Percentiles rank a stretch among this genome's conserved stretches.
phyloP scores from a whole-genome alignment of 37 sponge, comb jelly and placozoan species.

The Eunapius fragilis region DNA sequence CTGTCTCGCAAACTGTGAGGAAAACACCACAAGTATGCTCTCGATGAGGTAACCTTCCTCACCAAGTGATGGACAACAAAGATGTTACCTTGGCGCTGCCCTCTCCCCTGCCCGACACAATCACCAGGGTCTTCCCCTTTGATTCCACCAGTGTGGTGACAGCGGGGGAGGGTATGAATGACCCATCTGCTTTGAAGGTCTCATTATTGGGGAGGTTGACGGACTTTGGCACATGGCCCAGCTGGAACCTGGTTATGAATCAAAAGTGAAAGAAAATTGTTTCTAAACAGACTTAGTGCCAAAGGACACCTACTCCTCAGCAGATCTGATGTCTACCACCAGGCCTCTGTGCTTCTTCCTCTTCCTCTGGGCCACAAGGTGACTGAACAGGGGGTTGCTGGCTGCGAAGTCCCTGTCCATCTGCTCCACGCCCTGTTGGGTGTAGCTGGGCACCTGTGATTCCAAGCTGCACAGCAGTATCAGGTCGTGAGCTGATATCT shows the following conservation, averaged over 20 bases:
- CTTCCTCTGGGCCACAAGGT: conserved; percentile 10
- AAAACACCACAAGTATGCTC: neutral
- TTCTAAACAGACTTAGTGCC: too few species aligned
- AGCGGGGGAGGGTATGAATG: conserved; percentile 9
- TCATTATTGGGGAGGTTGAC: conserved; percentile 69
- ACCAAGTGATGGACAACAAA: neutral
- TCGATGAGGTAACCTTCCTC: neutral
- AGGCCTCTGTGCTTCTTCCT: conserved; percentile 30
- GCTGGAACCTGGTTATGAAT: conserved; percentile 39
- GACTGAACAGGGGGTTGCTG: conserved; percentile 1
- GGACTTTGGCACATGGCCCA: conserved; percentile 76
- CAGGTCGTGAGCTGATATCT: conserved; percentile 75
- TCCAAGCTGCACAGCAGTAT: conserved; percentile 67
- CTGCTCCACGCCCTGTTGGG: neutral
- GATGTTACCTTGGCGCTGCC: conserved; percentile 45
- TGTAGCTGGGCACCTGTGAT: conserved; percentile 39
- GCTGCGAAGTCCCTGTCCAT: neutral
- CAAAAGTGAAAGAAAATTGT: neutral
- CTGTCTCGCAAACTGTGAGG: conserved; percentile 78
- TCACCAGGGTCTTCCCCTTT: conserved; percentile 50
- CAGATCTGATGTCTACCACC: conserved; percentile 76
- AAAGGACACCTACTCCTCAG: conserved; percentile 88
- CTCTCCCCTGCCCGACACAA: conserved; percentile 66
- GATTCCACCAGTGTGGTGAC: conserved; percentile 14
- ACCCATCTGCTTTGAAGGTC: conserved; percentile 68